Evolutionary conservation across 2,888 invertebrate genomes (phyloP), one percentile per base, ranked within the genome.

Genomic region (Orthonevra nobilis): DNA sequence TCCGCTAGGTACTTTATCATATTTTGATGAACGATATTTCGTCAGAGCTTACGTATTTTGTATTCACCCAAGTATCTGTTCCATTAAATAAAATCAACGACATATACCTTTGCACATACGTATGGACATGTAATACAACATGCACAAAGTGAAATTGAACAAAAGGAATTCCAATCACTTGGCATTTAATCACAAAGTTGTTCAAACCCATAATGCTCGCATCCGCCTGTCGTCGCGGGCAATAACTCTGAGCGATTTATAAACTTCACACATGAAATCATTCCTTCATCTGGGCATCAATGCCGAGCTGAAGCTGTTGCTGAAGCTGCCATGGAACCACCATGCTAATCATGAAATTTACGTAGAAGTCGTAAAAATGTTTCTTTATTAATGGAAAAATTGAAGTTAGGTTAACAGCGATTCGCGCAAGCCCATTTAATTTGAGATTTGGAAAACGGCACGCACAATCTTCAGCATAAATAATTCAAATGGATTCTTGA

Each of bases 341-440:
- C 72, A 79, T 68, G 72, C 66, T 73, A 79, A 79, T 79, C 72
- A 73, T 79, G 54, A 66, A 79, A 79, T 61, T 79, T 79, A 79
- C 79, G 73, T 73, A 79, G 79, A 79, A 79, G 79, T 79, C 79
- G 58, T 79, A 79, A 79, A 79, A 79, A 46, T 73, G 79, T 68
- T 79, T 79, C 79, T 79, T 79, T 79, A 79, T 79, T 79, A 79
- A 79, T 79, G 68, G 56, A 79, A 79, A 79, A 79, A 73, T 79
- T 73, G 73, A 73, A 79, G 79, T 79, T 79, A 79, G 79, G 79
- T 79, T 79, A 79, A 79, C 73, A 79, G 73, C 79, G 79, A 79
- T 79, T 79, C 79, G 79, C 79, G 73, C 73, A 73, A 68, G 73
- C 66, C 73, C 79, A 79, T 79, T 79, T 79, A 73, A 73, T 79